Evolutionary conservation across 2,888 invertebrate genomes (phyloP), one percentile per base, ranked within the genome.

Genomic region (Phoronis australis): DNA sequence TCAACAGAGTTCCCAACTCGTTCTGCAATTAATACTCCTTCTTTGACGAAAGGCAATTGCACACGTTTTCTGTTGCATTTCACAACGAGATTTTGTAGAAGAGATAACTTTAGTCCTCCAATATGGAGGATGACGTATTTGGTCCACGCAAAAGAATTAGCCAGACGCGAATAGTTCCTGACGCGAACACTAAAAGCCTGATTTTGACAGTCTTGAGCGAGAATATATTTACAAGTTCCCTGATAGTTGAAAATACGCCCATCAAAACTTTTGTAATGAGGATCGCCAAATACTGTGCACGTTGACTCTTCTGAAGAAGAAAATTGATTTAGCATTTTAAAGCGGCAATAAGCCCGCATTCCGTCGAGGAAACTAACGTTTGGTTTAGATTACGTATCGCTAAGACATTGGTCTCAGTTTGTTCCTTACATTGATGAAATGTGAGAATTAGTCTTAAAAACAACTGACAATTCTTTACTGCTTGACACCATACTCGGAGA

Each of bases 221-320:
- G 15, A 9, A 31, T 15, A 15, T 31, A 31, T 59, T 68, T 69
- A 54, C 95, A 95, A 1, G 90, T 84, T 31, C 94, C 95, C 62
- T 71, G 72, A 72, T 94, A 95, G 72, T 89, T 91, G 77, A 87
- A 95, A 69, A 91, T 88, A 73, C 88, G 87, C 31, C 94, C 93
- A 69, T 96, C 96, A 75, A 94, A 96, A 3, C 93, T 93, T 67
- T 88, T 85, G 74, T 94, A 95, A 75, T 95, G 94, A 0, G 94
- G 93, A 76, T 94, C 93, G 1, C 94, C 94, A 66, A 91, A 94
- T 1, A 93, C 93, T 9, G 91, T 91, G 69, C 94, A 94, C 1
- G 90, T 87, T 21, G 91, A 91, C 57, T 91, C 90, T 59, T 82
- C 85, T 85, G 73, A 25, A 75, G 76, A 61, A 52, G 52, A 39